These are phyloP conservation scores for Etheostoma spectabile DNA, from an alignment of 2,113 vertebrate species.

Conservation along the genomic window DNA sequence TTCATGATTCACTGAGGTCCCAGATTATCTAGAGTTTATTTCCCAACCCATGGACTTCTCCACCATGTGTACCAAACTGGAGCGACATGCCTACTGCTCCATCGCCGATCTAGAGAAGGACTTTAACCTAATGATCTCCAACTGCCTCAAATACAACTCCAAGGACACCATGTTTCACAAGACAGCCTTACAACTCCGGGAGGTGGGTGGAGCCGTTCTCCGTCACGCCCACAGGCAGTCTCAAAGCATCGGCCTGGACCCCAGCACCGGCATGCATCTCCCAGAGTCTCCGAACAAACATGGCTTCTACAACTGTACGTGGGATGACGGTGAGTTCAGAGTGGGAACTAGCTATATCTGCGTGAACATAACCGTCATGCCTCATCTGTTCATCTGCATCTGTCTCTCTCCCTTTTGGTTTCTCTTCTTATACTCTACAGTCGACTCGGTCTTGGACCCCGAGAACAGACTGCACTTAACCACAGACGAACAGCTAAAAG, in stretches of 20 bases:
- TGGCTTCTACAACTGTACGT: conserved; percentile 93
- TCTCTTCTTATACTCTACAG: conserved; percentile 75
- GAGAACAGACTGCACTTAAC: conserved; percentile 94
- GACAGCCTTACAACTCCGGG: conserved; percentile 91
- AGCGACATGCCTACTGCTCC: conserved; percentile 93
- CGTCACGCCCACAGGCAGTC: conserved; percentile 94
- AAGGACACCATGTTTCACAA: conserved; percentile 98
- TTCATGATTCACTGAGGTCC: conserved; percentile 87
- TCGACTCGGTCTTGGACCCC: conserved; percentile 92
- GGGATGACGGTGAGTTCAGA: conserved; percentile 92
- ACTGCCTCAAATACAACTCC: conserved; percentile 99
- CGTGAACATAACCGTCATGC: background rate
- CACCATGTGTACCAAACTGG: conserved; percentile 95
- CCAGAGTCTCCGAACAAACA: conserved; percentile 90
- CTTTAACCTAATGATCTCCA: conserved; percentile 98
- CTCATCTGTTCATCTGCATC: conserved; percentile 4
- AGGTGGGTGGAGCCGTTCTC: conserved; percentile 93
- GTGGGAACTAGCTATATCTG: background rate
- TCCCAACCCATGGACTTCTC: conserved; percentile 99
- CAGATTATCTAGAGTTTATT: conserved; percentile 99
- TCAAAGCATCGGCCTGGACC: conserved; percentile 93
- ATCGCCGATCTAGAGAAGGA: conserved; percentile 95
- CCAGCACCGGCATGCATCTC: conserved; percentile 91
- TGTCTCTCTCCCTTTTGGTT: background rate
- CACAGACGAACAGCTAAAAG: conserved; percentile 92